Evolutionary conservation across 30 jellyfish, hydroid and myxozoan genomes (phyloP).

Genomic region (Morbakka virulenta): DNA sequence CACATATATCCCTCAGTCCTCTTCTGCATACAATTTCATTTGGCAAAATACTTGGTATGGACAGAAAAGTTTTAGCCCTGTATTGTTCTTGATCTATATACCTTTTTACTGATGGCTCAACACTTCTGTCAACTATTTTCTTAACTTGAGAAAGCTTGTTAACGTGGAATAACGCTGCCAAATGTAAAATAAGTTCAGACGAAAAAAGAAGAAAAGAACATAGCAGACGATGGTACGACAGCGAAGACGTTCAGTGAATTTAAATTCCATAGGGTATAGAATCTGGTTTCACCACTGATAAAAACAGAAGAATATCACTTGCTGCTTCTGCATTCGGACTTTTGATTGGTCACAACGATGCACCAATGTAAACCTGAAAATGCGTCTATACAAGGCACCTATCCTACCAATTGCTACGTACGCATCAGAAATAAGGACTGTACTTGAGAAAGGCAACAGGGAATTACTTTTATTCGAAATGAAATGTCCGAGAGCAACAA

Average conservation of each 20-base stretch:
- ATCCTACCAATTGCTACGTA: constrained; percentile 39
- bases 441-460: too few species aligned
- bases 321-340: constrained; percentile 45
- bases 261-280: constrained; percentile 15
- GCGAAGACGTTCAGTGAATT: constrained; percentile 35
- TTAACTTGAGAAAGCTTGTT: constrained; percentile 33
- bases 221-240: constrained; percentile 20
- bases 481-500: too few species aligned
- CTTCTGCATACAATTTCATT: background rate
- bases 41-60: constrained; percentile 21
- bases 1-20: constrained; percentile 1
- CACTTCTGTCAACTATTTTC: constrained; percentile 1
- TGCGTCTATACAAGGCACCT: constrained; percentile 31
- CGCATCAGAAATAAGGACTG: constrained; percentile 54
- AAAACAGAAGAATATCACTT: constrained; percentile 7
- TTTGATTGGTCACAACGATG: constrained; percentile 10
- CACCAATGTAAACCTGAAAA: background rate
- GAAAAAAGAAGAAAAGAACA: background rate
- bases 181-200: constrained; percentile 34
- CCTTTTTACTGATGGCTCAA: too few species aligned
- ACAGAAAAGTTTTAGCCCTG: background rate
- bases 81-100: too few species aligned
- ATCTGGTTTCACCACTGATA: constrained; percentile 6
- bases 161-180: constrained; percentile 24
- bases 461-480: too few species aligned